phyloP scores from a whole-genome alignment of 2,797 vertebrate genomes.

The Helarctos malayanus region DNA sequence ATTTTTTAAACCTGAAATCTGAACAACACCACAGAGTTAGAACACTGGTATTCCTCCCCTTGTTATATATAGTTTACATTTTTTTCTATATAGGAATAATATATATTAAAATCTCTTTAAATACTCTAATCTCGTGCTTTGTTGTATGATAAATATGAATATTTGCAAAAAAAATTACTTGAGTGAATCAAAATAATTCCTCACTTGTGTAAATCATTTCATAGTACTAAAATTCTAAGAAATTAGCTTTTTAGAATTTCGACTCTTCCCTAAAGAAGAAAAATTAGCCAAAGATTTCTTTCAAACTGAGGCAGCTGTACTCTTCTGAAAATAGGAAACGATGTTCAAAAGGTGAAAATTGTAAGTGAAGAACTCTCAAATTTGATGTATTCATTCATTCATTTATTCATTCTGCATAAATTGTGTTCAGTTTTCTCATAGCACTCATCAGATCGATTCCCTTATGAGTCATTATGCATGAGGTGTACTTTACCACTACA shows the following conservation, averaged over 20 bases:
- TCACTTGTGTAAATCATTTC: background rate
- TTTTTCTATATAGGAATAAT: background rate
- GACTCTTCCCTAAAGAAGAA: background rate
- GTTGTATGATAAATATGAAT: background rate
- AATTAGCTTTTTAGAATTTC: slow-evolving; percentile 37
- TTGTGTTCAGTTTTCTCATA: background rate
- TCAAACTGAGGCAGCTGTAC: background rate
- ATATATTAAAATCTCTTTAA: background rate
- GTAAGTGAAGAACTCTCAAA: background rate
- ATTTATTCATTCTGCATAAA: background rate
- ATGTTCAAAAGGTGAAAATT: background rate
- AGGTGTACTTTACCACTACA: background rate
- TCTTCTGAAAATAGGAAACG: background rate
- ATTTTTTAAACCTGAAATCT: background rate
- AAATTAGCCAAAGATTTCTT: background rate
- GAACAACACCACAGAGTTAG: background rate
- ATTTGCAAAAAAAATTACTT: background rate
- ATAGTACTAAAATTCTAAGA: slow-evolving; percentile 6
- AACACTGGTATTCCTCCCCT: background rate
- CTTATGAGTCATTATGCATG: background rate
- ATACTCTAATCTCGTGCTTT: background rate
- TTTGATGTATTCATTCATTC: background rate
- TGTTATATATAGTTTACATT: background rate
- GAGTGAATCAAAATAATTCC: background rate
- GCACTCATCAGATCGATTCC: background rate